Percentiles rank a stretch among this genome's conserved stretches.
phyloP scores from a whole-genome alignment of 2,797 vertebrate species.

The Danio jaintianensis region DNA sequence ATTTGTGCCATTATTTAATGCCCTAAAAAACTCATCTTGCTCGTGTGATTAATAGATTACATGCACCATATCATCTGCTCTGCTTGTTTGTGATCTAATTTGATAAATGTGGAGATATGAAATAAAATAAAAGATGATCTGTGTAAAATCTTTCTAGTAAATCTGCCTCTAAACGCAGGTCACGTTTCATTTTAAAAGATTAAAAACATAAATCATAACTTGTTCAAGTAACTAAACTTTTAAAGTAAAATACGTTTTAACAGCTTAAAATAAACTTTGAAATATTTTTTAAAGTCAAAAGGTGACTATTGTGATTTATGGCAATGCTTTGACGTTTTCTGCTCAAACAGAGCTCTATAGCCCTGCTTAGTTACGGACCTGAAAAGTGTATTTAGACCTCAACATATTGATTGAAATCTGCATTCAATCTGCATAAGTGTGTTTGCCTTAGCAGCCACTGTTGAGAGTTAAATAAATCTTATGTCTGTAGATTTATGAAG shows the following conservation, averaged over 20 bases:
- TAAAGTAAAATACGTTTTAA: too few species aligned
- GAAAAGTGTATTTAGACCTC: conserved; percentile 7
- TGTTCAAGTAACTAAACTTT: too few species aligned
- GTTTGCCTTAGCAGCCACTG: background rate
- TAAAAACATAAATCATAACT: background rate
- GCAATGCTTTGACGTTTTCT: background rate
- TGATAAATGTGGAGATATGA: background rate
- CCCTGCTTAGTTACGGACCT: conserved; percentile 7
- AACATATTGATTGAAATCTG: conserved; percentile 28
- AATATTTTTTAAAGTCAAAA: too few species aligned
- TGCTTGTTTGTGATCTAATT: background rate
- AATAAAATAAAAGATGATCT: background rate
- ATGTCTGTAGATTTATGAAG: conserved; percentile 10
- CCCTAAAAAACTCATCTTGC: background rate
- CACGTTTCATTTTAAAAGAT: background rate
- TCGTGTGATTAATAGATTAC: background rate
- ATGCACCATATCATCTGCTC: background rate
- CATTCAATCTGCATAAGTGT: conserved; percentile 19
- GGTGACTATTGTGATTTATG: background rate
- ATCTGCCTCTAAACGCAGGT: too few species aligned
- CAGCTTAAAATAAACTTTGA: background rate
- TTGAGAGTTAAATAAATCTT: conserved; percentile 27
- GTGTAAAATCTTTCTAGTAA: too few species aligned
- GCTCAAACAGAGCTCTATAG: background rate
- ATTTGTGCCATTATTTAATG: background rate